Conservation (phyloP, 53 echinoderm and acorn worm species). For the Holothuria scabra region DNA sequence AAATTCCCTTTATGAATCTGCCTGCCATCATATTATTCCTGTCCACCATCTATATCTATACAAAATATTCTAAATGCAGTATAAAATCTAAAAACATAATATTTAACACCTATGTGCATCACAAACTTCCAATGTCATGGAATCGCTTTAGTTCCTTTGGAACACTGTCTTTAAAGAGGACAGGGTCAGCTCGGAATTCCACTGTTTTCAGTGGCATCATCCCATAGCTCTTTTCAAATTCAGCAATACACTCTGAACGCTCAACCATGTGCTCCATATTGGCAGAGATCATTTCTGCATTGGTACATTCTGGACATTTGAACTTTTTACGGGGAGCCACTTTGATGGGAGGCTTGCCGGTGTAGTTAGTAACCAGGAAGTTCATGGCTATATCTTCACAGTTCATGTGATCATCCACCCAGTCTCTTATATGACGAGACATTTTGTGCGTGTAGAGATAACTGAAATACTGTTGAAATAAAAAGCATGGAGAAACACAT, state of each 20-base stretch:
- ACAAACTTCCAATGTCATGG: constrained; percentile 83
- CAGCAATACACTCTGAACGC: constrained; percentile 90
- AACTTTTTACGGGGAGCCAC: constrained; percentile 98
- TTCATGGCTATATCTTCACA: constrained; percentile 99
- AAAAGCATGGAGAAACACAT: background rate
- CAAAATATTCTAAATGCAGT: too few species aligned
- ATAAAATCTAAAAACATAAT: too few species aligned
- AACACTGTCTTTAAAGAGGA: constrained; percentile 85
- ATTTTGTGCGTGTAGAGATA: constrained; percentile 94
- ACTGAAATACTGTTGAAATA: constrained; percentile 84
- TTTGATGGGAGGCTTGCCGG: constrained; percentile 93
- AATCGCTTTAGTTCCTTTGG: constrained; percentile 91
- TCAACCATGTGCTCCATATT: constrained; percentile 97
- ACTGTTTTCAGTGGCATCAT: constrained; percentile 97
- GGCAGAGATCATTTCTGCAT: constrained; percentile 86
- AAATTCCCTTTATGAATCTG: too few species aligned
- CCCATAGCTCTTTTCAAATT: constrained; percentile 81
- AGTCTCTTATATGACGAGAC: constrained; percentile 83
- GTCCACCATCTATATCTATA: too few species aligned
- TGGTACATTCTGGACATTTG: constrained; percentile 95
- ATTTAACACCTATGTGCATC: too few species aligned
- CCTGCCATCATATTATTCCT: too few species aligned
- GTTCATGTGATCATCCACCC: constrained; percentile 97
- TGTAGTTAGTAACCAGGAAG: constrained; percentile 85
- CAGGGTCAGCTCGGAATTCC: constrained; percentile 92